phyloP scores from a whole-genome alignment of 2,888 invertebrate species.

The Lingula anatina region DNA sequence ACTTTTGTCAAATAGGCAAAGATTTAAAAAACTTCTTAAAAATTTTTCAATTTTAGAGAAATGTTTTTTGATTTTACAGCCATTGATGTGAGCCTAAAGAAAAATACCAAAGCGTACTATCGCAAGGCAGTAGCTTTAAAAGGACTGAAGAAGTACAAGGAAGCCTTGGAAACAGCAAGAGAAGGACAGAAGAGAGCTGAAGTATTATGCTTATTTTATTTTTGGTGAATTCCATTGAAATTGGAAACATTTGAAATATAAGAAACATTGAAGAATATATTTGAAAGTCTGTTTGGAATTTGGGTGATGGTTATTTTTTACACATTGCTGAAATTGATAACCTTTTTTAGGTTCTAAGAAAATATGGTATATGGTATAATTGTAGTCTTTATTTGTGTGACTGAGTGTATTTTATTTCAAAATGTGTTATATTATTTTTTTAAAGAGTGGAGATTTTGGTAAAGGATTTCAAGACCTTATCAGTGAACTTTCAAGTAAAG shows the following conservation, averaged over 20 bases:
- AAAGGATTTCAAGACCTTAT: too few species aligned
- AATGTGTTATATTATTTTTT: too few species aligned
- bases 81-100: too few species aligned
- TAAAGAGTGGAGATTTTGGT: too few species aligned
- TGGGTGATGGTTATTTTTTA: too few species aligned
- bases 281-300: too few species aligned
- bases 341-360: background rate
- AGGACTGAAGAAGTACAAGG: conserved; percentile 21
- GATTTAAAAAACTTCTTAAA: too few species aligned
- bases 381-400: background rate
- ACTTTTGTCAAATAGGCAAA: too few species aligned
- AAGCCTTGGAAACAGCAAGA: conserved; percentile 24
- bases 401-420: background rate
- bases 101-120: conserved; percentile 40
- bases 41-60: background rate
- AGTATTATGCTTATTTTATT: too few species aligned
- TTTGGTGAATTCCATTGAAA: too few species aligned
- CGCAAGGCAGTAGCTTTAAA: conserved; percentile 32
- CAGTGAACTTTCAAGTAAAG: too few species aligned
- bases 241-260: background rate
- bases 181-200: conserved; percentile 20
- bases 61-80: conserved; percentile 18
- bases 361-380: background rate
- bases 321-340: too few species aligned
- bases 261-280: background rate